phyloP scores from a whole-genome alignment of 2,888 invertebrate species.

The Galerucella nymphaeae region DNA sequence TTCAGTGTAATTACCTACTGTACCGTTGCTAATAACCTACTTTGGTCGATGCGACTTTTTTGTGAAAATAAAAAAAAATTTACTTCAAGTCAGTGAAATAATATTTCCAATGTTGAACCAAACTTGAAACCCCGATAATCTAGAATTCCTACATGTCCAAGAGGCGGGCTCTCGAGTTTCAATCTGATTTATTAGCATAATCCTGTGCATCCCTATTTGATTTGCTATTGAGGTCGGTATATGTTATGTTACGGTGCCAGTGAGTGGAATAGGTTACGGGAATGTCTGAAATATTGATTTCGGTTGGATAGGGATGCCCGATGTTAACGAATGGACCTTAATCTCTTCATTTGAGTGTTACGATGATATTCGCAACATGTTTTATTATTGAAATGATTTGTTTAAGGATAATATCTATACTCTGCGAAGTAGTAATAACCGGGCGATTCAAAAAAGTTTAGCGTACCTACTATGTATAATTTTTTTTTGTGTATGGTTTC shows the following conservation, averaged over 20 bases:
- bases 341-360: too few relatives aligned
- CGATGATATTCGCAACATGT: too few relatives aligned
- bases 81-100: background rate
- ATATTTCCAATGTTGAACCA: conserved; percentile 1
- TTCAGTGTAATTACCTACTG: too few relatives aligned
- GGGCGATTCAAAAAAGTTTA: too few relatives aligned
- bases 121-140: background rate
- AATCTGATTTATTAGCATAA: conserved; percentile 2
- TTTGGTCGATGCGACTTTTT: too few relatives aligned
- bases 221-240: conserved; percentile 4
- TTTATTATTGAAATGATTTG: too few relatives aligned
- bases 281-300: background rate
- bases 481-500: too few relatives aligned
- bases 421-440: too few relatives aligned
- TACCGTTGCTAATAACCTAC: too few relatives aligned
- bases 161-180: background rate
- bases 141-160: background rate
- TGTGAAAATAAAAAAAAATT: background rate
- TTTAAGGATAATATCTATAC: too few relatives aligned
- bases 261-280: background rate
- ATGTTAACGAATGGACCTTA: too few relatives aligned
- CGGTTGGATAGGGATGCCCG: background rate
- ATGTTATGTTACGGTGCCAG: conserved; percentile 4
- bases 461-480: too few relatives aligned
- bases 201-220: conserved; percentile 3